Conservation (phyloP, 2,888 invertebrate species). For the Carcina quercana region DNA sequence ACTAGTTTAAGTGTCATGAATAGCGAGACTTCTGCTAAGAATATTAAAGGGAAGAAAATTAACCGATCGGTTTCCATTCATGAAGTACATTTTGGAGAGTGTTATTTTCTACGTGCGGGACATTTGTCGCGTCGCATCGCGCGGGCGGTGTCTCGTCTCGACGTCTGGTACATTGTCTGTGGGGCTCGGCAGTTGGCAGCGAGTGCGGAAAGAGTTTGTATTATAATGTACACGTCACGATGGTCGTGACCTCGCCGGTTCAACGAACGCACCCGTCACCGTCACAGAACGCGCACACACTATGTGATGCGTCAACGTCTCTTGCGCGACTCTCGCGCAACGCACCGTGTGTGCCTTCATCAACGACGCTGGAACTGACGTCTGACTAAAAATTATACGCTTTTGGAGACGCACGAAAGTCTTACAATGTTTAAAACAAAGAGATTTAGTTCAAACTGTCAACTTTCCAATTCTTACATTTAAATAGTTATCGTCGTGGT, state of each 20-base stretch:
- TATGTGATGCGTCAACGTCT: constrained; percentile 50
- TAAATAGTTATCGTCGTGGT: too few species aligned
- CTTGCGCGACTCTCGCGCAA: constrained; percentile 6
- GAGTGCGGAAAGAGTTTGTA: constrained; percentile 36
- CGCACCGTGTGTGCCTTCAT: not conserved
- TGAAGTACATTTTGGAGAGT: constrained; percentile 4
- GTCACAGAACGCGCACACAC: constrained; percentile 43
- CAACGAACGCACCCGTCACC: constrained; percentile 56
- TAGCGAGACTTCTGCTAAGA: constrained; percentile 27
- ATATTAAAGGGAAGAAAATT: constrained; percentile 27
- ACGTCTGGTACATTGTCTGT: not conserved
- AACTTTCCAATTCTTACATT: too few species aligned
- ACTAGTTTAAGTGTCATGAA: too few species aligned
- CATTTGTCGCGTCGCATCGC: constrained; percentile 5
- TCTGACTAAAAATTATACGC: too few species aligned
- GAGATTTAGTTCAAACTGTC: too few species aligned
- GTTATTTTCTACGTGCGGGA: constrained; percentile 1
- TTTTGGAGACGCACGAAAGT: too few species aligned
- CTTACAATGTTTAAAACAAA: too few species aligned
- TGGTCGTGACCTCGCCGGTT: constrained; percentile 71
- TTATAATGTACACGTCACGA: constrained; percentile 50
- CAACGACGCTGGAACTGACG: too few species aligned
- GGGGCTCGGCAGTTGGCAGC: constrained; percentile 3
- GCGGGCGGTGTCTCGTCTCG: constrained; percentile 3
- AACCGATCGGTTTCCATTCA: constrained; percentile 16